Base-by-base conservation (phyloP, 1,140 invertebrate genomes). In the Propsilocerus akamusi region DNA sequence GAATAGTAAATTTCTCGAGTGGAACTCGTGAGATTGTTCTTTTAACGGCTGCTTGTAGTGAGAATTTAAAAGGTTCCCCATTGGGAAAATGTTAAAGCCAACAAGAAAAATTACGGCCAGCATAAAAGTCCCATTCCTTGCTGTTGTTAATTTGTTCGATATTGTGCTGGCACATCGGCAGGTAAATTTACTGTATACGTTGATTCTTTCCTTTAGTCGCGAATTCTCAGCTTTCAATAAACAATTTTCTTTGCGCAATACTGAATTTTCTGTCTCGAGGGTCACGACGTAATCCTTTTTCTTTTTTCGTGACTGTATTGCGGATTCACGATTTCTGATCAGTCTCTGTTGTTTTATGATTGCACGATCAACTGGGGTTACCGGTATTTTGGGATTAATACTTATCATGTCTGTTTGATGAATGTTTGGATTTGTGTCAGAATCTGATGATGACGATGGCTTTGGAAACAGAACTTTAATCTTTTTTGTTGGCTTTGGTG, bases 291-390 rank as follows among this genome's bases (percentile, higher is more conserved):
- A 83, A 65, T 85, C 83, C 60, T 84, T 84, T 55, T 84, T 85
- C 58, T 82, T 80, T 57, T 83, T 83, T 25, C 83, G 62, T 5
- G 81, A 84, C 25, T 84, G 63, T 65, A 78, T 81, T 14, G 83
- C 83, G 2, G 81, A 82, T 65, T 85, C 82, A 20, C 71, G 57
- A 62, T 74, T 83, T 71, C 82, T 83, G 46, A 82, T 83, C 75
- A 82, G 83, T 54, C 80, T 68, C 55, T 81, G 77, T 56, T 82
- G 79, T 51, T 77, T 65, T 54, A 81, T 81, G 2, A 79, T 53
- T 10, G 70, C 68, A 57, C 76, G 79, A 10, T 41, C 34, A 20
- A 41, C 17, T n/a, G n/a, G n/a, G n/a, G n/a, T n/a, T n/a, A n/a
- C n/a, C 34, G 34, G 34, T 10, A 20, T 20, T 5, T 41, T 41